These are phyloP conservation scores for Lithobates pipiens DNA, from an alignment of 2,797 vertebrate species.

Conservation along the genomic window DNA sequence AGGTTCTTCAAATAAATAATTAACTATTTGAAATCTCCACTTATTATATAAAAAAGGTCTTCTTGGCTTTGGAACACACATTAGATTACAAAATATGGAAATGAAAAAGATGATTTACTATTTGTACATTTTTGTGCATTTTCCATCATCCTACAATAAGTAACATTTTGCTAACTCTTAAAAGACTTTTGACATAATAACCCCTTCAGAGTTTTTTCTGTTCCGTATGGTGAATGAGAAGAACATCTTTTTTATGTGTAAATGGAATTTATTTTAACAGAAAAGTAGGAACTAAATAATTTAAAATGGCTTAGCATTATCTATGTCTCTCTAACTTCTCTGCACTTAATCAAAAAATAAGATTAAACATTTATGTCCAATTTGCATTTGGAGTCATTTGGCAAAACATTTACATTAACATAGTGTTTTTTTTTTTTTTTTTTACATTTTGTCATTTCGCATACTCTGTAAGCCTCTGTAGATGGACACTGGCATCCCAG, in stretches of 20 bases:
- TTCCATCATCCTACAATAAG: background rate
- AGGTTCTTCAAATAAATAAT: too few relatives aligned
- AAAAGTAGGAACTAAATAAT: conserved; percentile 15
- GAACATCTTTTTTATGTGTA: conserved; percentile 31
- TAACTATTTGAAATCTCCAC: too few relatives aligned
- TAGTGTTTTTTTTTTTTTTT: background rate
- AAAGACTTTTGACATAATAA: background rate
- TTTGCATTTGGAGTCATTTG: background rate
- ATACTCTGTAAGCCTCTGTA: too few relatives aligned
- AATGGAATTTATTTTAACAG: conserved; percentile 1
- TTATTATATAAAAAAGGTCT: background rate
- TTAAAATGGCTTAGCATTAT: conserved; percentile 18
- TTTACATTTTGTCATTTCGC: background rate
- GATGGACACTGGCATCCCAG: too few relatives aligned
- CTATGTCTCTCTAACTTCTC: background rate
- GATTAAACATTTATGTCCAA: conserved; percentile 20
- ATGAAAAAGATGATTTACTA: background rate
- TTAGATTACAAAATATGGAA: background rate
- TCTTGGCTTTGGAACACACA: background rate
- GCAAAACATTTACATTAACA: conserved; percentile 7
- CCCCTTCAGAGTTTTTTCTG: background rate
- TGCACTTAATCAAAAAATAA: conserved; percentile 12
- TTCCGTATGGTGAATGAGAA: background rate
- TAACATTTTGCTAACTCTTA: background rate
- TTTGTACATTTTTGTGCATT: background rate